Conservation (phyloP, 1,140 invertebrate genomes). For the Polypedilum pembai region DNA sequence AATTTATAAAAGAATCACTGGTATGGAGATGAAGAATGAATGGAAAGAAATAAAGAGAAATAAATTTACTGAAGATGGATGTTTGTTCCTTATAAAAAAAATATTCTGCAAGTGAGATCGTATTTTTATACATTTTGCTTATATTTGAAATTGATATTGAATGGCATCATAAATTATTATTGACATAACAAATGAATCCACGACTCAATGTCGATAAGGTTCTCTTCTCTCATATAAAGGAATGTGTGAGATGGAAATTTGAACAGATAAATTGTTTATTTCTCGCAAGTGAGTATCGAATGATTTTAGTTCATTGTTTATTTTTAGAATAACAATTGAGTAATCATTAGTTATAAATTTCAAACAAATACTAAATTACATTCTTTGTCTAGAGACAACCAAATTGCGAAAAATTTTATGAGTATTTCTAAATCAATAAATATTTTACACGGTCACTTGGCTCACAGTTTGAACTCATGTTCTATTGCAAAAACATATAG, state of each 20-base stretch:
- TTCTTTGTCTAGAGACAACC: no score
- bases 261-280: background rate
- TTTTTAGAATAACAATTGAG: no score
- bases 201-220: slow-evolving; percentile 2
- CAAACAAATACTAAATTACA: no score
- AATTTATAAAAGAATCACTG: background rate
- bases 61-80: background rate
- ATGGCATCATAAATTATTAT: slow-evolving; percentile 24
- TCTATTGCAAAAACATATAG: no score
- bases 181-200: slow-evolving; percentile 13
- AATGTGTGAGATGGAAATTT: background rate
- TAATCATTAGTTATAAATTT: no score
- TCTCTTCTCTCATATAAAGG: no score
- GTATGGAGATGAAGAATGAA: background rate
- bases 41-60: background rate
- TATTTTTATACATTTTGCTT: background rate
- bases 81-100: background rate
- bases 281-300: background rate
- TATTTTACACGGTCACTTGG: no score
- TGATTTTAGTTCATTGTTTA: background rate
- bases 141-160: slow-evolving; percentile 21
- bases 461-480: no score
- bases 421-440: no score
- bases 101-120: background rate
- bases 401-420: no score